phyloP scores from a whole-genome alignment of 2,888 invertebrate species.

The Pinctada fucata region DNA sequence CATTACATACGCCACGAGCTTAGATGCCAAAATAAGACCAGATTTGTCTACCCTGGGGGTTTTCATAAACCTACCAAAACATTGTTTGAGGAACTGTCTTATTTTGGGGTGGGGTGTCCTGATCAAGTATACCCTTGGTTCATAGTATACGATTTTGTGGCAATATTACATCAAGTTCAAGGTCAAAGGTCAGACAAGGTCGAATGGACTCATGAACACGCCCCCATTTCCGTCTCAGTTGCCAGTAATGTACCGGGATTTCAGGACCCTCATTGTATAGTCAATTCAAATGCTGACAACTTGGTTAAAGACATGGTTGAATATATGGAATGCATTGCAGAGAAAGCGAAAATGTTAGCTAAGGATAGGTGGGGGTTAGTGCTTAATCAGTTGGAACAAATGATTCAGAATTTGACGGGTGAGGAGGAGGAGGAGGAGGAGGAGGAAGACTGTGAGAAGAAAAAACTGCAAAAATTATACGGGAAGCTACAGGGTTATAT shows the following conservation, averaged over 20 bases:
- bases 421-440: background rate
- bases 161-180: constrained; percentile 12
- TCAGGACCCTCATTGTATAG: constrained; percentile 15
- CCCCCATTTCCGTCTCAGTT: constrained; percentile 34
- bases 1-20: no score
- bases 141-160: constrained; percentile 30
- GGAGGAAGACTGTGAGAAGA: background rate
- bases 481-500: constrained; percentile 6
- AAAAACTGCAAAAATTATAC: constrained; percentile 4
- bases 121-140: no score
- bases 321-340: constrained; percentile 16
- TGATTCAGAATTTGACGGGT: background rate
- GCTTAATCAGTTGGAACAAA: constrained; percentile 2
- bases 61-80: background rate
- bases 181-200: no score
- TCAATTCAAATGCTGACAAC: constrained; percentile 28
- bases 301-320: background rate
- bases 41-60: constrained; percentile 35
- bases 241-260: constrained; percentile 31
- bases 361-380: constrained; percentile 22
- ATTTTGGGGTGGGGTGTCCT: no score
- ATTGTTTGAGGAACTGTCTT: no score
- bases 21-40: constrained; percentile 7
- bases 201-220: constrained; percentile 21
- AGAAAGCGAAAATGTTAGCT: background rate